phyloP scores from a whole-genome alignment of 2,113 vertebrate genomes.

The Phodopus roborovskii region DNA sequence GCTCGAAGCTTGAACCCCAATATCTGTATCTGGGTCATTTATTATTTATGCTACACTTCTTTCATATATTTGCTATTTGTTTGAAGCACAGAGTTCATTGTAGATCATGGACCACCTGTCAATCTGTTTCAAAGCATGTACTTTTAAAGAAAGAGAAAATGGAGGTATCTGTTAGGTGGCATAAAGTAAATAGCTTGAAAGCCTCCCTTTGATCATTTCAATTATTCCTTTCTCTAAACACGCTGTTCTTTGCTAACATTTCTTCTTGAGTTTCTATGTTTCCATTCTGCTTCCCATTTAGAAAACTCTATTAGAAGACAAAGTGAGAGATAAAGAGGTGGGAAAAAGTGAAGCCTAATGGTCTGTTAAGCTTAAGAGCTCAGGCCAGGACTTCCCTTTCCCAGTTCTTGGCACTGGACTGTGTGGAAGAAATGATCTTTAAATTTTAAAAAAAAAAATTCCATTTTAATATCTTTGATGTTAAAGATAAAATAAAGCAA shows the following conservation, averaged over 20 bases:
- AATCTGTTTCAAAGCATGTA: conserved; percentile 14
- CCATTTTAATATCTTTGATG: conserved; percentile 16
- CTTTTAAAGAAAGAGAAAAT: background rate
- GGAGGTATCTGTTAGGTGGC: background rate
- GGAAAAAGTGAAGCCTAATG: background rate
- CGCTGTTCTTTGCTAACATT: conserved; percentile 53
- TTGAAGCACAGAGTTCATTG: background rate
- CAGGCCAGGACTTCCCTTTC: background rate
- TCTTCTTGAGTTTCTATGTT: conserved; percentile 14
- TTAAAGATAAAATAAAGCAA: background rate
- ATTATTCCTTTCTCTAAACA: conserved; percentile 51
- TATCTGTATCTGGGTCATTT: no score
- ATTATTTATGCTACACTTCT: background rate
- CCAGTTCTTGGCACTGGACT: background rate
- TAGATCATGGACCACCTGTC: background rate
- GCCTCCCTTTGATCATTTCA: conserved; percentile 52
- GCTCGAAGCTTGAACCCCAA: no score
- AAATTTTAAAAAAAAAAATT: background rate
- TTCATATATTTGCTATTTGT: background rate
- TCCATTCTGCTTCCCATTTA: conserved; percentile 51
- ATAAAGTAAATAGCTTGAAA: conserved; percentile 6
- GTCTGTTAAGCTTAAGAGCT: background rate
- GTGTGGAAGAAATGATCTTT: background rate
- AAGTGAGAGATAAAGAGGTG: background rate
- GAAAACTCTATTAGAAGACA: background rate